Percentiles rank a stretch among this genome's conserved stretches.
Evolutionary conservation across 2,113 vertebrate species (phyloP).

Genomic region (Chinchilla lanigera): DNA sequence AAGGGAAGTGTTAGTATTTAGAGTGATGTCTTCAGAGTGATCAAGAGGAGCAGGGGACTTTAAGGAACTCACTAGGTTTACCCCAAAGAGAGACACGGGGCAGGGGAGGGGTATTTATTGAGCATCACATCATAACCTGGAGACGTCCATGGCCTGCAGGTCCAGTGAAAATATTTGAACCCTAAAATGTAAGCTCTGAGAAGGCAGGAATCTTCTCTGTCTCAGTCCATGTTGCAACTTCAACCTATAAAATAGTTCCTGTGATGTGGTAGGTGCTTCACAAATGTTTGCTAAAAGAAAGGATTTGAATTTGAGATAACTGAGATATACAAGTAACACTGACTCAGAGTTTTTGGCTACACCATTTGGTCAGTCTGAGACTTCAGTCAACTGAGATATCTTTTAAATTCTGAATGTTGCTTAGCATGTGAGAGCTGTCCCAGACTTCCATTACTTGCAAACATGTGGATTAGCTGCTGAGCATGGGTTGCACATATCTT

Average conservation of each 20-base stretch:
- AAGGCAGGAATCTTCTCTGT: neutral
- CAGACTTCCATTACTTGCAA: neutral
- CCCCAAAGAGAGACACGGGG: neutral
- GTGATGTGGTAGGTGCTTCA: neutral
- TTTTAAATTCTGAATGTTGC: neutral
- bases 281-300: constrained; percentile 2
- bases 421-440: neutral
- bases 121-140: neutral
- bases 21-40: neutral
- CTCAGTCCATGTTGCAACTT: neutral
- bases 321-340: neutral
- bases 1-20: neutral
- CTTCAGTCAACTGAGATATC: neutral
- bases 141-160: neutral
- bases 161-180: neutral
- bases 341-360: neutral
- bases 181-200: neutral
- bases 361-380: neutral
- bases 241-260: neutral
- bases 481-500: neutral
- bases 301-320: neutral
- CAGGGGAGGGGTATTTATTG: neutral
- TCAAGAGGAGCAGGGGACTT: neutral
- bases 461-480: neutral
- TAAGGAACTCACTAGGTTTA: neutral